A percentile compares a stretch with the other conserved stretches of the same genome.
Conservation (phyloP, 2,888 invertebrate genomes). For the Aphelenchoides bicaudatus region DNA sequence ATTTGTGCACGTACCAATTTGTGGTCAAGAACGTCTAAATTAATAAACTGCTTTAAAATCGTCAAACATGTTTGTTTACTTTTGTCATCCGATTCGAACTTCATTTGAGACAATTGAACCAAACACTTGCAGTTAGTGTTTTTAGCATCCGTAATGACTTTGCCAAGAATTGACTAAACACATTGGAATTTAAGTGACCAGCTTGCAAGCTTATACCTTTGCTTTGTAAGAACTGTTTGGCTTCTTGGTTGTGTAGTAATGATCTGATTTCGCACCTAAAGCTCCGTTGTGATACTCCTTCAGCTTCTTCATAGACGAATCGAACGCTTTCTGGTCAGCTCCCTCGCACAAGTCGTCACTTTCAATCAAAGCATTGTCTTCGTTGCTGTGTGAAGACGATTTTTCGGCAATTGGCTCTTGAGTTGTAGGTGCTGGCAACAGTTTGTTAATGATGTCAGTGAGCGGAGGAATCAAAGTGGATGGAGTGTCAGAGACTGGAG, state of each 20-base stretch:
- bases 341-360: conserved; percentile 16
- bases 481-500: conserved; percentile 11
- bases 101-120: conserved; percentile 36
- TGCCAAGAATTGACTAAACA: conserved; percentile 32
- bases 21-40: conserved; percentile 42
- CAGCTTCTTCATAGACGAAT: conserved; percentile 25
- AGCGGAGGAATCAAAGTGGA: conserved; percentile 27
- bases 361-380: conserved; percentile 18
- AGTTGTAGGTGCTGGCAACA: background rate
- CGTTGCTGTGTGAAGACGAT: conserved; percentile 4
- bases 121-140: conserved; percentile 38
- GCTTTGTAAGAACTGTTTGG: conserved; percentile 28
- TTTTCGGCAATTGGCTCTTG: background rate
- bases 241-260: conserved; percentile 37
- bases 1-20: conserved; percentile 34
- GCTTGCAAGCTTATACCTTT: no score
- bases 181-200: no score
- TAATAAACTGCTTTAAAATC: no score
- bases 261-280: conserved; percentile 35
- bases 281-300: conserved; percentile 36
- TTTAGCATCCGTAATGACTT: conserved; percentile 32
- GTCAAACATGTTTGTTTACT: conserved; percentile 2
- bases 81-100: conserved; percentile 39
- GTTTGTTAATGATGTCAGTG: conserved; percentile 9
- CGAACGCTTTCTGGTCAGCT: conserved; percentile 6